These are phyloP conservation scores for Argya squamiceps DNA, from an alignment of 2,797 vertebrate species.

Conservation along the genomic window DNA sequence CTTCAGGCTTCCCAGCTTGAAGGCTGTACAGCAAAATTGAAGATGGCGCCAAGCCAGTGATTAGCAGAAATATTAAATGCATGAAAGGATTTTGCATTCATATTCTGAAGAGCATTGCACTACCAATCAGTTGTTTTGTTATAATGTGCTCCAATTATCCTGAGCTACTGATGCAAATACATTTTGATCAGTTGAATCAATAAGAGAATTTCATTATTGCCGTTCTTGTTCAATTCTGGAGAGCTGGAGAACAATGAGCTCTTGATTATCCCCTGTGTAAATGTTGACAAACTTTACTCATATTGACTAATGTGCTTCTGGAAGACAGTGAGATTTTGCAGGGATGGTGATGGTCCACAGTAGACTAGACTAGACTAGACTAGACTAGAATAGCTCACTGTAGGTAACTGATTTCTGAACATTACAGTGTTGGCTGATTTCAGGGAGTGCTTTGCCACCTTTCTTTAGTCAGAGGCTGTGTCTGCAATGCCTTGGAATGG, in stretches of 20 bases:
- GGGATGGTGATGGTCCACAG: no score
- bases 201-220: conserved; percentile 52
- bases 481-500: background rate
- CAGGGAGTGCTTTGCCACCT: background rate
- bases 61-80: conserved; percentile 62
- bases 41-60: conserved; percentile 23
- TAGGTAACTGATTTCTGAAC: background rate
- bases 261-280: conserved; percentile 26
- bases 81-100: conserved; percentile 43
- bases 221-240: conserved; percentile 58
- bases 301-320: background rate
- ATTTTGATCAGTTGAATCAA: conserved; percentile 69
- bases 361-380: background rate
- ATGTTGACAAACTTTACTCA: conserved; percentile 21
- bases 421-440: background rate
- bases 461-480: background rate
- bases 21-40: conserved; percentile 2
- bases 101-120: conserved; percentile 24
- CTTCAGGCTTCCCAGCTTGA: conserved; percentile 4
- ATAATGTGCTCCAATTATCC: conserved; percentile 33
- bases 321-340: background rate
- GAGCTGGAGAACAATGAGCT: conserved; percentile 47
- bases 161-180: conserved; percentile 57
- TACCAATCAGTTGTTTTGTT: conserved; percentile 62
- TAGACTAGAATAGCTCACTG: background rate